Base-by-base conservation (phyloP, 2,113 vertebrate species). In the Alligator sinensis region DNA sequence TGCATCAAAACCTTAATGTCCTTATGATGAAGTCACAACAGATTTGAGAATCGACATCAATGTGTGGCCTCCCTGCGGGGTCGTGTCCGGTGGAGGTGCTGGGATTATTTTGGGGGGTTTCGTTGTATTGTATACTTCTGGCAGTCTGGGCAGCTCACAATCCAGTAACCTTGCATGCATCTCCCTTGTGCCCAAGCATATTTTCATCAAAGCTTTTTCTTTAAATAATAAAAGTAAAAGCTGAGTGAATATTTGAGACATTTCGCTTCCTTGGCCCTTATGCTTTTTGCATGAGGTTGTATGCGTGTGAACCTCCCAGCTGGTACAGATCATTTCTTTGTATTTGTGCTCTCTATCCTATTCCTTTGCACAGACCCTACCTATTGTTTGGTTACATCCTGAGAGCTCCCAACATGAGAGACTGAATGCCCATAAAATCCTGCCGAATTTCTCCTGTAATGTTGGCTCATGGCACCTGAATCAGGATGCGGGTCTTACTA, bases 81-180 rank as follows among this genome's bases (percentile, higher is more conserved):
- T 47, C 16, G 0, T n/a, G 27, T 77, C 89, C 2, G 0, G 1
- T 25, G 74, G 63, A 54, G 63, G 11, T 0, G 34, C 30, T 38
- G 30, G 21, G 68, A 21, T 72, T 38, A 72, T 70, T 22, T 38
- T 25, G 34, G 3, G 13, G 11, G 11, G 30, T 34, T 38, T 21
- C 68, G 22, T 18, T 72, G 68, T 38, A 72, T 34, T 72, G 34
- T 38, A 21, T 4, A 72, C 21, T 38, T 18, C 14, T 4, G 24
- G 17, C 11, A 66, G 28, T n/a, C 15, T 28, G 27, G 64, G 27
- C n/a, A 27, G n/a, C 30, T 21, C 34, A 21, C 19, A 72, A 21
- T 72, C 24, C 30, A 11, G 17, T 72, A 38, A 72, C 13, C 18
- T 72, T 7, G 30, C 68, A 70, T 19, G 10, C 13, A 30, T 70